A percentile compares a stretch with the other conserved stretches of the same genome.
Conservation (phyloP, 2,888 invertebrate species). For the Napeogenes sylphis region DNA sequence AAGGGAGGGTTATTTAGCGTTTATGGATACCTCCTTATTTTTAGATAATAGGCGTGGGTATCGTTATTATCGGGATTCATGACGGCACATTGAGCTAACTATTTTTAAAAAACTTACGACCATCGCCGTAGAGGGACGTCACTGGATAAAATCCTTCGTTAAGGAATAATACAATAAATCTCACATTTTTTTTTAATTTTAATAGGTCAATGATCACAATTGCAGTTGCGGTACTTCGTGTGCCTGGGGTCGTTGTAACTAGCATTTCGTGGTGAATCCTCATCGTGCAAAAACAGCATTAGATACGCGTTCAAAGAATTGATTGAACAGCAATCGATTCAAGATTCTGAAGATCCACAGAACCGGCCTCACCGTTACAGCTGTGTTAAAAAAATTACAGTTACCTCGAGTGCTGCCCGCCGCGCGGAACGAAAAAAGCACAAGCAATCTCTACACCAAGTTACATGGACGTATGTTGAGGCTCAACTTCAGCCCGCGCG, state of each 20-base stretch:
- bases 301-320: constrained; percentile 36
- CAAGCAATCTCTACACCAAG: constrained; percentile 57
- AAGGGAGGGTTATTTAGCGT: too few relatives aligned
- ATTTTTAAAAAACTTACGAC: too few relatives aligned
- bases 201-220: neutral
- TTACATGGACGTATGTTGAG: constrained; percentile 62
- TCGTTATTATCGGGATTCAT: too few relatives aligned
- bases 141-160: too few relatives aligned
- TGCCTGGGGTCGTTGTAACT: constrained; percentile 4
- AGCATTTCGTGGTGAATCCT: constrained; percentile 4
- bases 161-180: neutral
- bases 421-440: constrained; percentile 69
- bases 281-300: constrained; percentile 24
- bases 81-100: too few relatives aligned
- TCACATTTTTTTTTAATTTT: neutral
- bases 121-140: too few relatives aligned
- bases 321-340: constrained; percentile 50
- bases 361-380: constrained; percentile 71
- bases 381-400: constrained; percentile 73
- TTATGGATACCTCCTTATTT: too few relatives aligned
- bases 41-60: too few relatives aligned
- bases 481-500: constrained; percentile 34
- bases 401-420: constrained; percentile 54
- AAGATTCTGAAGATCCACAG: constrained; percentile 49
- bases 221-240: constrained; percentile 5